phyloP scores from a whole-genome alignment of 2,797 vertebrate genomes.

The Tachyglossus aculeatus region DNA sequence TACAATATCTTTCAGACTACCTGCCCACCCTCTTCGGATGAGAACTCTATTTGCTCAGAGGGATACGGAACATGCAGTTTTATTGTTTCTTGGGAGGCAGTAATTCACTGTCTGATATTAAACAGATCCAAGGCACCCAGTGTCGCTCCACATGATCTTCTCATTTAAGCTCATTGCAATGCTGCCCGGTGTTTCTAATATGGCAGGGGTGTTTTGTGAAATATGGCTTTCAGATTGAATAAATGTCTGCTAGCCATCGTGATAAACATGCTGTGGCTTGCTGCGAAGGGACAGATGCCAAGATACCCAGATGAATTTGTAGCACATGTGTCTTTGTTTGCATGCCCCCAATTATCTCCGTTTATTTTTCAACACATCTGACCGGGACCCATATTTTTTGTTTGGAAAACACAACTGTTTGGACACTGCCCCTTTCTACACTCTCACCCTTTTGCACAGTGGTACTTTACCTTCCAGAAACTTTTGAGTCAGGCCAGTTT shows the following conservation, averaged over 20 bases:
- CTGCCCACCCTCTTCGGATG: background rate
- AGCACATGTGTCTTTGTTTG: background rate
- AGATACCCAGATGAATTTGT: background rate
- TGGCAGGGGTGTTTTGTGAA: slow-evolving; percentile 53
- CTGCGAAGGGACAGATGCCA: background rate
- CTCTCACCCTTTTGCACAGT: background rate
- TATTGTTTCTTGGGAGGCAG: slow-evolving; percentile 26
- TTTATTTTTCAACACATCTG: slow-evolving; percentile 31
- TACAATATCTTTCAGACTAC: background rate
- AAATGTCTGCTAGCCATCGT: background rate
- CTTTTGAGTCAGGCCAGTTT: slow-evolving; percentile 24
- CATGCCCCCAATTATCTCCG: rapidly evolving
- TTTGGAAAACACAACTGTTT: background rate
- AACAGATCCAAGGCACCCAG: slow-evolving; percentile 36
- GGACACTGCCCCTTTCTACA: background rate
- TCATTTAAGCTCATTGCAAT: background rate
- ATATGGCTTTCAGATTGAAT: slow-evolving; percentile 27
- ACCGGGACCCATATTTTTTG: slow-evolving; percentile 9
- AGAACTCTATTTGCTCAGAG: slow-evolving; percentile 16
- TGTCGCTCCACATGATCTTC: background rate
- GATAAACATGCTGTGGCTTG: background rate
- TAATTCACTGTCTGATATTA: slow-evolving; percentile 38
- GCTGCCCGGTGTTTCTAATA: slow-evolving; percentile 34
- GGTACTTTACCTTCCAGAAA: background rate
- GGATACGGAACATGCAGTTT: slow-evolving; percentile 24